Conservation (phyloP, 2,113 vertebrate species). For the Crotophaga sulcirostris region DNA sequence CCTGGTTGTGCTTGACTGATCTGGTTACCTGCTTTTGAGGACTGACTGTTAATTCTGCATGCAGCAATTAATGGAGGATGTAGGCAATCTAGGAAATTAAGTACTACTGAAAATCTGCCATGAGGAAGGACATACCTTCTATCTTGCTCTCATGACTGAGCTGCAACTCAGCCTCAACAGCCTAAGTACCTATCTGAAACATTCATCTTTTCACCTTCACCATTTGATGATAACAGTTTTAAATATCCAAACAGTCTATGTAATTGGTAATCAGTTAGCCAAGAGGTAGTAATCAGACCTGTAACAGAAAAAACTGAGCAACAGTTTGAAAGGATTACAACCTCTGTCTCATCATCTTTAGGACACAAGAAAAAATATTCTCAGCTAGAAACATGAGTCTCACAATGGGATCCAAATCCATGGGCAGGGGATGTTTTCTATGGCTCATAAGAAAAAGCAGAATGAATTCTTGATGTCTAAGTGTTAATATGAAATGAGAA, state of each 20-base stretch:
- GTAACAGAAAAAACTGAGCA: background rate
- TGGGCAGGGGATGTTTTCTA: background rate
- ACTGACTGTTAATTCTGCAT: background rate
- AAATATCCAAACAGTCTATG: background rate
- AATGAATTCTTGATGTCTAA: background rate
- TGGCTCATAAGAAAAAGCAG: background rate
- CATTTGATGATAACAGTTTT: background rate
- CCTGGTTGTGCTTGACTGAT: background rate
- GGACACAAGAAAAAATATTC: background rate
- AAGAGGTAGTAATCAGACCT: background rate
- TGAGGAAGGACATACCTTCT: background rate
- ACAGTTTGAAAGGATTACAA: background rate
- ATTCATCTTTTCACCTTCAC: background rate
- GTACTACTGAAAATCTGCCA: background rate
- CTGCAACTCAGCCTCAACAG: background rate
- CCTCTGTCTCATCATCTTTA: background rate
- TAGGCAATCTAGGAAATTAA: background rate
- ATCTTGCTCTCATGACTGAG: background rate
- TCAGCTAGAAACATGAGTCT: background rate
- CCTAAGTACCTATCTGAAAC: background rate
- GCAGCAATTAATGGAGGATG: background rate
- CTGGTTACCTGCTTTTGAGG: background rate
- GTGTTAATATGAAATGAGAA: background rate
- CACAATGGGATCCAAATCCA: background rate
- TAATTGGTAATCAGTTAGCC: background rate